Evolutionary conservation across 92 coral and sea anemone species (phyloP).

Genomic region (Galaxea fascicularis): DNA sequence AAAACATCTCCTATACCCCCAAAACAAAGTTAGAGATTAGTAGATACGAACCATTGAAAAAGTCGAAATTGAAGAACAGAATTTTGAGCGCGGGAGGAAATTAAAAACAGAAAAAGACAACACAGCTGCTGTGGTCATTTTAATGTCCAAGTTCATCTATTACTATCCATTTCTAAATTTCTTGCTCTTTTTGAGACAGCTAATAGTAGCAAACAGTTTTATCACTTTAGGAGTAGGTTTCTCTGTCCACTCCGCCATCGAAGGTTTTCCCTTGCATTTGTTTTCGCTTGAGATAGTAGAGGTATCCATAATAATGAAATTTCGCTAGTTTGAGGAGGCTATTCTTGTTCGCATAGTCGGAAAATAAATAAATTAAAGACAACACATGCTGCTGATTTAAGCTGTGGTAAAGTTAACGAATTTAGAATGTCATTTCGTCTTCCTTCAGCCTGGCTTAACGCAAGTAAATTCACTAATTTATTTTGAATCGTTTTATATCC

Average conservation of each 20-base stretch:
- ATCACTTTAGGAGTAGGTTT: neutral
- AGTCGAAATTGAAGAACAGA: constrained; percentile 50
- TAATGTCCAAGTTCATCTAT: constrained; percentile 50
- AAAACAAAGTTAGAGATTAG: constrained; percentile 4
- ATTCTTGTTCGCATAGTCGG: constrained; percentile 37
- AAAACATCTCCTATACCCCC: neutral
- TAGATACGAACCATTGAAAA: constrained; percentile 11
- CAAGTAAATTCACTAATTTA: constrained; percentile 34
- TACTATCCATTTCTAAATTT: constrained; percentile 52
- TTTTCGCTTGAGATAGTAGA: constrained; percentile 16
- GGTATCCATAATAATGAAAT: constrained; percentile 66
- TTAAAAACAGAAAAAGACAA: constrained; percentile 82
- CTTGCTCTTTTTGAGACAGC: constrained; percentile 14
- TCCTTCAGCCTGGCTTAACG: neutral
- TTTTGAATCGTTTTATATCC: constrained; percentile 19
- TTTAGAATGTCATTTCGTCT: constrained; percentile 6
- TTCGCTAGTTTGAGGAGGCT: constrained; percentile 45
- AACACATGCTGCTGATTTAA: neutral
- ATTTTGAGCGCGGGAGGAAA: constrained; percentile 73
- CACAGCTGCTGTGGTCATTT: constrained; percentile 81
- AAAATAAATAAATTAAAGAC: constrained; percentile 39
- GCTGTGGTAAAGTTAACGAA: constrained; percentile 1
- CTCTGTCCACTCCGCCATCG: neutral
- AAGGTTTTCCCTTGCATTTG: neutral
- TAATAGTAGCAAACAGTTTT: neutral